Evolutionary conservation across 2,797 vertebrate genomes (phyloP).

Genomic region (Sparus aurata): DNA sequence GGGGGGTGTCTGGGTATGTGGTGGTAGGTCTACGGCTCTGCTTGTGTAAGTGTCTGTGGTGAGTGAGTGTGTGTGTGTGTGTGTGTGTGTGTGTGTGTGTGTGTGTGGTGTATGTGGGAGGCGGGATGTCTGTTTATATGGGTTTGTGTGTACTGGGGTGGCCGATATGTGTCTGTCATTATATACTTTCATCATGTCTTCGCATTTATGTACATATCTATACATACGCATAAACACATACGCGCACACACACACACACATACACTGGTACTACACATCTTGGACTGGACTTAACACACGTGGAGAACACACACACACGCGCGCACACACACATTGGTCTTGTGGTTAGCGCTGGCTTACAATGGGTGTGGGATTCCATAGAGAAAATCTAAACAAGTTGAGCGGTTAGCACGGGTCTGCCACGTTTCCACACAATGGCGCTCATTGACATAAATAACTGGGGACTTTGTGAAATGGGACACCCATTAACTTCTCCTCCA

Average conservation of each 20-base stretch:
- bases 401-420: conserved; percentile 78
- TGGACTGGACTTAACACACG: conserved; percentile 42
- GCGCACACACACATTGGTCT: conserved; percentile 56
- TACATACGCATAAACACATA: neutral
- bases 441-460: conserved; percentile 82
- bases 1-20: conserved; percentile 64
- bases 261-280: conserved; percentile 21
- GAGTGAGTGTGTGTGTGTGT: conserved; percentile 66
- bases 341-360: conserved; percentile 81
- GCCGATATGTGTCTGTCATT: conserved; percentile 51
- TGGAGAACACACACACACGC: conserved; percentile 36
- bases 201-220: conserved; percentile 54
- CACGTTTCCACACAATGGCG: conserved; percentile 83
- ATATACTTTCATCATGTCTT: conserved; percentile 59
- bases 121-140: conserved; percentile 76
- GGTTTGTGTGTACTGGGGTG: conserved; percentile 64
- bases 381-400: conserved; percentile 81
- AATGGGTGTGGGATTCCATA: conserved; percentile 82
- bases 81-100: conserved; percentile 66
- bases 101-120: conserved; percentile 75
- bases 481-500: conserved; percentile 81
- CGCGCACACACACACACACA: neutral
- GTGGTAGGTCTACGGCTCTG: conserved; percentile 69
- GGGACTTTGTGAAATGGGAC: conserved; percentile 81
- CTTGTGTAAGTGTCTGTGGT: conserved; percentile 80